Base-by-base conservation (phyloP, 2,888 invertebrate species). In the Escarpia spicata region DNA sequence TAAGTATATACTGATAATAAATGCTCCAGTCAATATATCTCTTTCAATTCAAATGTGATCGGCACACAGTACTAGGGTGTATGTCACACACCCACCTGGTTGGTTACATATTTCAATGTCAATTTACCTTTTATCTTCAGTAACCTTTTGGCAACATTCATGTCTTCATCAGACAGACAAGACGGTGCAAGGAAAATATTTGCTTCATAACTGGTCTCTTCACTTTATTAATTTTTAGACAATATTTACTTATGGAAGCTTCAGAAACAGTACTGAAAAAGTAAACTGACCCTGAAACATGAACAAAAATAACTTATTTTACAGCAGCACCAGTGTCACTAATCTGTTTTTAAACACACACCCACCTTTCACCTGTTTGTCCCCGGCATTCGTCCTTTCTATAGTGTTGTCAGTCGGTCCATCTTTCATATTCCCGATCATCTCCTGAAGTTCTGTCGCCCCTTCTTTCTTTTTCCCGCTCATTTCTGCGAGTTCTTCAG, bases 401-500 rank as follows among this genome's bases (percentile, higher is more conserved):
- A 31, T 45, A 37, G 52, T 58, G 10, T 91, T 92, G 3, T 91
- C 91, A 43, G 91, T 91, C 43, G n/a, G 43, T 43, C 52, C 91
- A 31, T 37, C 31, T 26, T 75, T 75, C 75, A 3, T 26, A n/a
- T 75, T 75, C 75, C 19, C 19, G 26, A 75, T 26, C 75, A 75
- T 15, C 31, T 93, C 92, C 44, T 45, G 90, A 15, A n/a, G 45
- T 19, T 91, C 92, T 52, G 43, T 90, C 19, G 12, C 91, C 26
- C 37, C 58, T 9, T 92, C 91, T 92, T 91, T 91, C 45, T 91
- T 92, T 90, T 92, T 91, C 91, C 92, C 37, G 31, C 92, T 90
- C n/a, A 37, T 37, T 89, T 92, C 92, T 0, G 98, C 98, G 93
- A 98, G 95, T 95, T 98, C 98, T 95, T 98, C 98, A 0, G 98